Conservation (phyloP, 2,113 vertebrate genomes). For the Leucoraja erinaceus region DNA sequence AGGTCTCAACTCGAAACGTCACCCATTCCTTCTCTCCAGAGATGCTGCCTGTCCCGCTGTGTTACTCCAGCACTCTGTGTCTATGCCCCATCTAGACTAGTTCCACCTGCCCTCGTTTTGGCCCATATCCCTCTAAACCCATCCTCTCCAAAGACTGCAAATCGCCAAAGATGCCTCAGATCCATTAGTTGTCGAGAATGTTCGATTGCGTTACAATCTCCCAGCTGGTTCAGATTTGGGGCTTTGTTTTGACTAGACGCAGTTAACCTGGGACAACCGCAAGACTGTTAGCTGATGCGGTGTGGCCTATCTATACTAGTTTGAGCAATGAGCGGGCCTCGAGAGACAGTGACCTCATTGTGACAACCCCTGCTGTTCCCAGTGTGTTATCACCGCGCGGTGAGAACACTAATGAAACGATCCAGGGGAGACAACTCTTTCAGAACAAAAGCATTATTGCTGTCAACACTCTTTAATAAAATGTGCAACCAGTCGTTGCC, state of each 20-base stretch:
- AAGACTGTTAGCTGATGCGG: neutral
- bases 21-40: too few species aligned
- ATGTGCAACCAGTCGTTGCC: neutral
- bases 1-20: too few species aligned
- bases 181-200: neutral
- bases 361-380: neutral
- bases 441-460: constrained; percentile 39
- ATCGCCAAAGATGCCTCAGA: neutral
- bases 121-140: too few species aligned
- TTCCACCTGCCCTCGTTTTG: too few species aligned
- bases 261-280: neutral
- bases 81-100: too few species aligned
- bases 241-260: neutral
- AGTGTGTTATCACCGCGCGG: neutral
- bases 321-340: neutral
- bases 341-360: constrained; percentile 26
- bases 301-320: neutral
- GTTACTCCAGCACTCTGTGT: too few species aligned
- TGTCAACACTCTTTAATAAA: constrained; percentile 35
- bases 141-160: too few species aligned
- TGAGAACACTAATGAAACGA: neutral
- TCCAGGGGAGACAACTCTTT: constrained; percentile 28
- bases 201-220: neutral
- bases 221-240: neutral
- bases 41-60: too few species aligned